Base-by-base conservation (phyloP, 1,140 invertebrate species). In the Meloidogyne chitwoodi region DNA sequence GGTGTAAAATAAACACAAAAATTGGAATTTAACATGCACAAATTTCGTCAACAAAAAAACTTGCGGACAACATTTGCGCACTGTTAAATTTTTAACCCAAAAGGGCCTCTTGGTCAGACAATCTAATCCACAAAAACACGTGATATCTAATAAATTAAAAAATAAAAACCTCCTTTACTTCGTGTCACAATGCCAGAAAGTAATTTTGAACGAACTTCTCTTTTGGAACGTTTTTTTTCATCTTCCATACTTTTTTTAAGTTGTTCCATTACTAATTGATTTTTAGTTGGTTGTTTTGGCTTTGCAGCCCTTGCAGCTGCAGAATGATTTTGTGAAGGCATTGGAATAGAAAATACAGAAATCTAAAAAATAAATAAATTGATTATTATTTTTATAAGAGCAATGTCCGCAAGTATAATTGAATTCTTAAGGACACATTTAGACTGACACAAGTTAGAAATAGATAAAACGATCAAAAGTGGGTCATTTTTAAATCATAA, bases 201-300 rank as follows among this genome's bases (percentile, higher is more conserved):
- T 3, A 56, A 6, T 11, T 27, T 76, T 74, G 34, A n/a, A 16
- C 68, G 19, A 27, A 34, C 12, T 65, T 61, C 74, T 26, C 62
- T 79, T 62, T 78, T 78, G 1, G 77, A 3, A 22, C 44, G 31
- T 11, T 70, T 26, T 26, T 78, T 78, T 11, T 78, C 77, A 22
- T 66, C 74, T 44, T 78, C 77, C 5, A 78, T 78, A 48, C 76
- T 78, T 14, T 76, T 66, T 22, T 78, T 78, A 22, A 78, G n/a
- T 29, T 70, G 27, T 3, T 78, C 77, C 77, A 78, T 78, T 14
- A 78, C 41, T 41, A 78, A 22, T 62, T 78, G 77, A 1, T 26
- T 16, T 44, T 77, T 78, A 11, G 77, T 31, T 27, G 76, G 76
- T 1, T 29, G 14, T 63, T 78, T 78, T 24, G 63, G 69, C 10